Evolutionary conservation across 2,888 invertebrate species (phyloP), one percentile per base, ranked within the genome.

Genomic region (Cryptops parisi): DNA sequence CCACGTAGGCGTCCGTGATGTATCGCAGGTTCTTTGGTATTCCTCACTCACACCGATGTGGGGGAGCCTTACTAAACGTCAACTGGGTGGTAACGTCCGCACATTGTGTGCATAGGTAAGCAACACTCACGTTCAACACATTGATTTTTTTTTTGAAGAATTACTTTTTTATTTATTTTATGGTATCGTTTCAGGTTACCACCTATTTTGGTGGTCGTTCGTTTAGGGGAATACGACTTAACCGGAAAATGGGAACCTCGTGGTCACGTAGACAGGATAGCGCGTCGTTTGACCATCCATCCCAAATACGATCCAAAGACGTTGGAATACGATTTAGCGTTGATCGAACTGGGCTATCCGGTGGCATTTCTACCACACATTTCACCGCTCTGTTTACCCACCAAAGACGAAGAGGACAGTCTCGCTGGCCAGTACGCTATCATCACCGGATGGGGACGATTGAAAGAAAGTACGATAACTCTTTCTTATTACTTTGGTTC

Each of bases 1-100:
- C n/a, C n/a, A n/a, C n/a, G n/a, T n/a, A 50, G 50, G 50, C 41
- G 39, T 50, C 50, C 40, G 39, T 50, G 41, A 50, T 50, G 50
- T 24, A 41, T 41, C 23, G 41, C 22, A 21, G 41, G 22, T 40
- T 41, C 24, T 41, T 24, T 9, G 41, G 41, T 24, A 27, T 39
- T 50, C 50, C 50, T 41, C 26, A 41, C 17, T 24, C 41, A 24
- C 50, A 50, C 17, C 50, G 50, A 41, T 50, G 50, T n/a, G 50
- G 50, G 23, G 50, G 50, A 19, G 50, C 41, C 19, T 25, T 50
- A 40, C 41, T 50, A 21, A 50, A 50, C 23, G 40, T 33, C 25
- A 23, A 23, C 24, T 50, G 24, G 22, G 41, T 50, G 40, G 50
- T 50, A 17, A 50, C 50, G 15, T 50, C 50, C 24, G 50, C 50